Conservation (phyloP, 2,888 invertebrate species). For the Prenolepis imparis region DNA sequence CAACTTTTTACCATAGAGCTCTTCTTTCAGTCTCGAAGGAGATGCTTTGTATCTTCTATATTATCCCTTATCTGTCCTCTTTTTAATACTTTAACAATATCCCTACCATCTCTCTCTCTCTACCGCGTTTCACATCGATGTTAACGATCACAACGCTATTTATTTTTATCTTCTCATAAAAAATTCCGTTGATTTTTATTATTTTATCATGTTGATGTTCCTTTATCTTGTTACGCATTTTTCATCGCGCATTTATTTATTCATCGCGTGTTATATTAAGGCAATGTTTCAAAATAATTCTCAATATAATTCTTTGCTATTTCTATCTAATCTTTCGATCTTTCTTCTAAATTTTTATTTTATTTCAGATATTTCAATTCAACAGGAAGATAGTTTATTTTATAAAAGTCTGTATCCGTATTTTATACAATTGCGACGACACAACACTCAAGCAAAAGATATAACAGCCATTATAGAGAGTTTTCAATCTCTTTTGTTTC, state of each 20-base stretch:
- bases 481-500: conserved; percentile 25
- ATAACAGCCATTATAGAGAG: background rate
- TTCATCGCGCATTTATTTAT: background rate
- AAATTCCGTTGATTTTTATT: conserved; percentile 13
- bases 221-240: background rate
- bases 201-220: background rate
- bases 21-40: conserved; percentile 43
- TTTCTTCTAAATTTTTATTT: conserved; percentile 1
- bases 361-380: conserved; percentile 4
- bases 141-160: conserved; percentile 31
- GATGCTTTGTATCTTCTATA: conserved; percentile 35
- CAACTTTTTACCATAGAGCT: conserved; percentile 25
- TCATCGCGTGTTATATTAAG: background rate
- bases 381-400: background rate
- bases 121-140: conserved; percentile 41
- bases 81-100: conserved; percentile 49
- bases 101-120: conserved; percentile 21
- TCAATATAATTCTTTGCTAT: background rate
- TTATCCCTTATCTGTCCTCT: conserved; percentile 33
- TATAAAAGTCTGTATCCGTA: background rate
- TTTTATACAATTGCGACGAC: background rate
- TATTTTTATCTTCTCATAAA: conserved; percentile 1
- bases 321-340: background rate
- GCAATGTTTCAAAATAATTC: background rate
- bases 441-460: conserved; percentile 13